These are phyloP conservation scores for Chloropsis cyanopogon DNA, from an alignment of 2,113 vertebrate species.

Conservation along the genomic window DNA sequence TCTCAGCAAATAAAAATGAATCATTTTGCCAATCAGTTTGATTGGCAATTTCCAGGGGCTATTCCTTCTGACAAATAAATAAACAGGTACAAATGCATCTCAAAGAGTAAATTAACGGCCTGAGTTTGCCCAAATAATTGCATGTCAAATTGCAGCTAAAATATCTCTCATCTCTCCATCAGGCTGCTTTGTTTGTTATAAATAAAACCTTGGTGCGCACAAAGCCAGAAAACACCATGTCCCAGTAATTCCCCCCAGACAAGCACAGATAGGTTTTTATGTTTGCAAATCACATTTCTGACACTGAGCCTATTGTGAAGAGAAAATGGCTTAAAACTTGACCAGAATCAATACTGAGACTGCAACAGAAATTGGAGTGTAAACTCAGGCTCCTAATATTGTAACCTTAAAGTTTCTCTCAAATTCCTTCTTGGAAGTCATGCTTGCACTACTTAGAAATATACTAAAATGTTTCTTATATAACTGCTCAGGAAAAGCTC, in stretches of 20 bases:
- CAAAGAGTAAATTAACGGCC: not conserved
- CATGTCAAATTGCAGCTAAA: not conserved
- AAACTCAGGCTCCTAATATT: not conserved
- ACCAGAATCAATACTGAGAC: not conserved
- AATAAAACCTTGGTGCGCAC: not conserved
- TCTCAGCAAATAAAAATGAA: not conserved
- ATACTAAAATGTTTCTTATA: constrained; percentile 12
- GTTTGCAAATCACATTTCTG: not conserved
- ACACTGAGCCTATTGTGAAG: not conserved
- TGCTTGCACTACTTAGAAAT: constrained; percentile 14
- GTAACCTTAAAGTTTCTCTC: not conserved
- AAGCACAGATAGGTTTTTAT: not conserved
- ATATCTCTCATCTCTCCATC: not conserved
- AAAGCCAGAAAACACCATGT: not conserved
- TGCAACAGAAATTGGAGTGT: not conserved
- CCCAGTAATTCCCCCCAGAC: not conserved
- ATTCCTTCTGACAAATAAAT: not conserved
- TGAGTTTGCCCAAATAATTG: not conserved
- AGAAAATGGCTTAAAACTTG: not conserved
- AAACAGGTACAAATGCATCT: not conserved
- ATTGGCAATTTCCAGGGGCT: not conserved
- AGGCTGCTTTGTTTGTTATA: not conserved
- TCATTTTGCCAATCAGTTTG: not conserved
- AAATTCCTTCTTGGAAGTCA: constrained; percentile 31
- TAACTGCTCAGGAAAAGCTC: not conserved